A percentile compares a stretch with the other conserved stretches of the same genome.
phyloP scores from a whole-genome alignment of 2,888 invertebrate genomes.

The Buathra laborator region DNA sequence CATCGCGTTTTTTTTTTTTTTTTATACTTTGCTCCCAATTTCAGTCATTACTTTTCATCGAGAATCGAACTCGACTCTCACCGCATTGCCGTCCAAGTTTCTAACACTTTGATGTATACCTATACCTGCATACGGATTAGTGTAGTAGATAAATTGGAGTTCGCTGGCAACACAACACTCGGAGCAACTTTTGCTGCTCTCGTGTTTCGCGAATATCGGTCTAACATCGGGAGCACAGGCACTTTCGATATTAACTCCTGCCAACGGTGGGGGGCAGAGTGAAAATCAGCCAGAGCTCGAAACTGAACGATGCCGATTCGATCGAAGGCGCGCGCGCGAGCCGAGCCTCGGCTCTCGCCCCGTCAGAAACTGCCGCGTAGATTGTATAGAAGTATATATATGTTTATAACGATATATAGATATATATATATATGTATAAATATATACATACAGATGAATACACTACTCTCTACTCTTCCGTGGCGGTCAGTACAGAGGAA shows the following conservation, averaged over 20 bases:
- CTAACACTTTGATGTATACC: constrained; percentile 25
- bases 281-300: constrained; percentile 76
- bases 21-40: neutral
- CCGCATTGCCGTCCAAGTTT: constrained; percentile 38
- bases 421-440: neutral
- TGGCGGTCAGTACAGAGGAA: constrained; percentile 66
- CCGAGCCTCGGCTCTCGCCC: constrained; percentile 38
- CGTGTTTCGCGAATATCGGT: constrained; percentile 44
- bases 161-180: constrained; percentile 11
- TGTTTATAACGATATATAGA: neutral
- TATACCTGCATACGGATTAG: neutral
- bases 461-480: constrained; percentile 53
- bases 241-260: constrained; percentile 72
- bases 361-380: constrained; percentile 24
- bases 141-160: neutral
- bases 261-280: constrained; percentile 72
- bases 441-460: constrained; percentile 4
- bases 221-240: constrained; percentile 37
- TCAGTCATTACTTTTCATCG: constrained; percentile 22
- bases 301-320: constrained; percentile 48
- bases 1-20: neutral
- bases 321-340: constrained; percentile 32
- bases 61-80: constrained; percentile 42
- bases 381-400: neutral
- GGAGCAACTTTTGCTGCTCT: constrained; percentile 26